Evolutionary conservation across 2,888 invertebrate species (phyloP).

Genomic region (Drosophila quasianomalipes): DNA sequence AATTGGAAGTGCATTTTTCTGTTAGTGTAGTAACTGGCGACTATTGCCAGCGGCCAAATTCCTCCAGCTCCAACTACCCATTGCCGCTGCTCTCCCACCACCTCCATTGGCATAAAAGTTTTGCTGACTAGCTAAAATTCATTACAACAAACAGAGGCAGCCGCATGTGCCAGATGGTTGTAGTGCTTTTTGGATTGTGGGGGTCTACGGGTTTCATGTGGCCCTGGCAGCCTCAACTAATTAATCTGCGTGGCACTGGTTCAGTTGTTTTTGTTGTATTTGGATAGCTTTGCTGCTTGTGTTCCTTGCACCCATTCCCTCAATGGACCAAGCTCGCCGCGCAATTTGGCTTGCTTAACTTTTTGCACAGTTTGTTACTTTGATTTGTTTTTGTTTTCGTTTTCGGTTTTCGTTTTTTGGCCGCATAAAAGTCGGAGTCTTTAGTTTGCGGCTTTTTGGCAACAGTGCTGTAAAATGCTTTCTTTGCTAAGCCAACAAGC

Average conservation of each 20-base stretch:
- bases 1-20: not conserved
- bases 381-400: constrained; percentile 68
- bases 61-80: constrained; percentile 10
- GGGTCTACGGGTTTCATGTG: constrained; percentile 23
- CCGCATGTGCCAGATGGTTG: constrained; percentile 49
- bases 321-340: constrained; percentile 42
- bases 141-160: constrained; percentile 77
- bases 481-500: constrained; percentile 52
- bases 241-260: constrained; percentile 77
- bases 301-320: not conserved
- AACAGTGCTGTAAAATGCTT: constrained; percentile 58
- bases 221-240: constrained; percentile 79
- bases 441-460: constrained; percentile 75
- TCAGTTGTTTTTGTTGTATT: constrained; percentile 39
- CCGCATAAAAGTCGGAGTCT: constrained; percentile 78
- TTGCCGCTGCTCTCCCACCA: constrained; percentile 24
- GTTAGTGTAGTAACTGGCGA: constrained; percentile 10
- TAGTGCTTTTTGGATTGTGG: constrained; percentile 7
- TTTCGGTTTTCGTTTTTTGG: constrained; percentile 40
- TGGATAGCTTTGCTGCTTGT: constrained; percentile 30
- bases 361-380: constrained; percentile 80
- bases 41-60: constrained; percentile 26
- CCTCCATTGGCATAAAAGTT: constrained; percentile 76
- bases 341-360: constrained; percentile 80
- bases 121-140: constrained; percentile 83